These are phyloP conservation scores for Trichacis sp. DNA, from an alignment of 2,888 invertebrate genomes.

Conservation along the genomic window DNA sequence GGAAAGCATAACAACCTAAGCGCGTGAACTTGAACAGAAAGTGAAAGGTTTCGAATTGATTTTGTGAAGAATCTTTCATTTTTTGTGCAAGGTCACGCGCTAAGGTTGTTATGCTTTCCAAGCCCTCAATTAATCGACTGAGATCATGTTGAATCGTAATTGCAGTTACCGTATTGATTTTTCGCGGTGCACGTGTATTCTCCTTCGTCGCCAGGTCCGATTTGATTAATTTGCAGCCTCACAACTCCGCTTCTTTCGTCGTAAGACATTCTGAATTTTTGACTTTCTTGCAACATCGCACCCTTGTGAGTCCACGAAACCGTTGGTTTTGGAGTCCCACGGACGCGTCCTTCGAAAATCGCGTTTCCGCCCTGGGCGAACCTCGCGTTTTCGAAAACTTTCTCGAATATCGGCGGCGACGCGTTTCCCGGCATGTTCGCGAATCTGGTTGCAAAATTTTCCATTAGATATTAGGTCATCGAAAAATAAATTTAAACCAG, in stretches of 20 bases:
- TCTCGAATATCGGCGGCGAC: slow-evolving; percentile 94
- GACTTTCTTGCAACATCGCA: slow-evolving; percentile 84
- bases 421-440: slow-evolving; percentile 78
- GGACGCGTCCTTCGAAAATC: slow-evolving; percentile 90
- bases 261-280: slow-evolving; percentile 91
- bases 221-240: slow-evolving; percentile 91
- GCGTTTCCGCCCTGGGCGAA: slow-evolving; percentile 96
- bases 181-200: slow-evolving; percentile 96
- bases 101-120: too few species aligned
- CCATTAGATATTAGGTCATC: too few species aligned
- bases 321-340: slow-evolving; percentile 91
- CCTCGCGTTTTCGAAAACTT: slow-evolving; percentile 93
- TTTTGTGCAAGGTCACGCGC: too few species aligned
- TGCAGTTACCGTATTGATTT: slow-evolving; percentile 86
- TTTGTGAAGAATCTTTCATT: not conserved
- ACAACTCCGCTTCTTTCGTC: slow-evolving; percentile 92
- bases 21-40: too few species aligned
- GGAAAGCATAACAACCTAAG: too few species aligned
- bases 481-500: too few species aligned
- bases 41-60: too few species aligned
- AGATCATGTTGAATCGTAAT: too few species aligned
- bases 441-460: too few species aligned
- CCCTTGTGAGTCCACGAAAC: slow-evolving; percentile 93
- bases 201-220: slow-evolving; percentile 95
- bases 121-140: too few species aligned